phyloP scores from a whole-genome alignment of 2,113 vertebrate species.

The Nothobranchius kuhntae region DNA sequence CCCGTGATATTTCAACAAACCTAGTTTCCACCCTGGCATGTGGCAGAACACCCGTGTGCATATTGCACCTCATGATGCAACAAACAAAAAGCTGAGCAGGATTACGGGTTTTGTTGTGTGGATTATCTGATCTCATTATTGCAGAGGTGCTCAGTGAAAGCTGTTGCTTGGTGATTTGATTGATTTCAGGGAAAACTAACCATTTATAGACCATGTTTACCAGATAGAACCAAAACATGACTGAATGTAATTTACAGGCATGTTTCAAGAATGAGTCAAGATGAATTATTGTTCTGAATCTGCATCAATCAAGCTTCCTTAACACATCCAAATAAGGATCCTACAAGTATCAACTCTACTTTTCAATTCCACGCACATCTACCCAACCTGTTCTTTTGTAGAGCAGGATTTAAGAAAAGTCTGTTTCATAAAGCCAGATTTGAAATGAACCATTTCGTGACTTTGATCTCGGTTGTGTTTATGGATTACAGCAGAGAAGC shows the following conservation, averaged over 20 bases:
- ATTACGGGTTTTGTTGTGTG: constrained; percentile 31
- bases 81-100: constrained; percentile 47
- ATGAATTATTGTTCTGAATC: too few relatives aligned
- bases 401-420: not conserved
- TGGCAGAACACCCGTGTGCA: too few relatives aligned
- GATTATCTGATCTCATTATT: constrained; percentile 68
- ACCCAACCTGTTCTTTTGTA: constrained; percentile 17
- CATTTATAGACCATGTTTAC: constrained; percentile 13
- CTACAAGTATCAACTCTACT: not conserved
- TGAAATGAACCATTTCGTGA: constrained; percentile 29
- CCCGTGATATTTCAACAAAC: too few relatives aligned
- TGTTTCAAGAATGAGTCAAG: too few relatives aligned
- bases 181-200: constrained; percentile 24
- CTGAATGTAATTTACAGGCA: too few relatives aligned
- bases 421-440: constrained; percentile 38
- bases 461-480: constrained; percentile 54
- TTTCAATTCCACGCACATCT: not conserved
- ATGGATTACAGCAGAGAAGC: constrained; percentile 50
- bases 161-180: constrained; percentile 31
- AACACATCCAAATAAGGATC: too few relatives aligned
- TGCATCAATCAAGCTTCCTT: too few relatives aligned
- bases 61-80: too few relatives aligned
- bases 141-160: constrained; percentile 48
- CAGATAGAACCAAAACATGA: not conserved
- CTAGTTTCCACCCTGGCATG: too few relatives aligned